Conservation (phyloP, 2,797 vertebrate genomes). For the Podarcis lilfordi region DNA sequence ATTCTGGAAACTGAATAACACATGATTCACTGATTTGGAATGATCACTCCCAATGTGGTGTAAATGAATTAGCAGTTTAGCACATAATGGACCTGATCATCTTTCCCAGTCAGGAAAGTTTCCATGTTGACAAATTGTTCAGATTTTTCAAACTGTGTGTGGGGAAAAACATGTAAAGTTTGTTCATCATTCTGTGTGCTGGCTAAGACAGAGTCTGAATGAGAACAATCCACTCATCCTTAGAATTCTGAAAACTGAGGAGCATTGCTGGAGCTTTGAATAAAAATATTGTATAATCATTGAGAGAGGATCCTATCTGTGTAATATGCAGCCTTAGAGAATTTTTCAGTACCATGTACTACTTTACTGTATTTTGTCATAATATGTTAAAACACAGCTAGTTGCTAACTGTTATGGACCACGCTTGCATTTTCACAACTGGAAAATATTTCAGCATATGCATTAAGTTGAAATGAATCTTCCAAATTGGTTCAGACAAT, state of each 20-base stretch:
- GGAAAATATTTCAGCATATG: background rate
- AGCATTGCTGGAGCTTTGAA: background rate
- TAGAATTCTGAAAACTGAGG: background rate
- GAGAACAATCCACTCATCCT: background rate
- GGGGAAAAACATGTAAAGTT: background rate
- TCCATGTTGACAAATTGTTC: background rate
- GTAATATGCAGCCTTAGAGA: background rate
- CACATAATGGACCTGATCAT: background rate
- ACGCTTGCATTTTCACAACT: background rate
- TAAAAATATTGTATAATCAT: background rate
- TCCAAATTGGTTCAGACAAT: background rate
- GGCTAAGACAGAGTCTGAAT: background rate
- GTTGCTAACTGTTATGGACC: slow-evolving; percentile 1
- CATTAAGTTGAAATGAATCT: background rate
- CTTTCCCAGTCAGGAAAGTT: background rate
- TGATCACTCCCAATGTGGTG: background rate
- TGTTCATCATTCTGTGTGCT: background rate
- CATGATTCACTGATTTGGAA: background rate
- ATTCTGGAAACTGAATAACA: background rate
- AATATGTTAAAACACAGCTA: background rate
- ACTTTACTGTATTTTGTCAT: background rate
- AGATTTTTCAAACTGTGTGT: background rate
- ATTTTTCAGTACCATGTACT: background rate
- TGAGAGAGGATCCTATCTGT: background rate
- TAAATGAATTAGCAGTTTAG: background rate